Percentiles rank a stretch among this genome's conserved stretches.
These are phyloP conservation scores for Lophotis ruficrista DNA, from an alignment of 2,113 vertebrate genomes.

Conservation along the genomic window DNA sequence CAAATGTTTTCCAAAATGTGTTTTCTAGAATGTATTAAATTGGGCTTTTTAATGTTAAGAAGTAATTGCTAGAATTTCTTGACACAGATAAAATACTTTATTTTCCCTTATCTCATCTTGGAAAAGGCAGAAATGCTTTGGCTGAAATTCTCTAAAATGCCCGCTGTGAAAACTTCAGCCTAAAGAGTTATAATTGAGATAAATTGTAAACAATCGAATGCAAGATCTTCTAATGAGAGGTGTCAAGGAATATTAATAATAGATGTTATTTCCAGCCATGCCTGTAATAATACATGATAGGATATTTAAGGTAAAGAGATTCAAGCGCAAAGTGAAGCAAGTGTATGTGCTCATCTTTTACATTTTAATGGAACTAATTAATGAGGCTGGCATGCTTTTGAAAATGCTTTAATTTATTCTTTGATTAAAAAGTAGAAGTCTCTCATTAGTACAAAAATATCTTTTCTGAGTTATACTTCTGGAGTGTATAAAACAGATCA, in stretches of 20 bases:
- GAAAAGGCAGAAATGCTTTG: neutral
- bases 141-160: neutral
- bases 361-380: constrained; percentile 67
- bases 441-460: constrained; percentile 58
- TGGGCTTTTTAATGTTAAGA: neutral
- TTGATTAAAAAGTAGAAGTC: constrained; percentile 62
- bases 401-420: constrained; percentile 60
- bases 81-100: neutral
- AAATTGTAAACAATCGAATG: constrained; percentile 2
- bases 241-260: constrained; percentile 45
- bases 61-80: neutral
- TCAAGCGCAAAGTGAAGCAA: constrained; percentile 10
- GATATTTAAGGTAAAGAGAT: constrained; percentile 55
- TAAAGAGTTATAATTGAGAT: neutral
- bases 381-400: constrained; percentile 56
- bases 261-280: constrained; percentile 19
- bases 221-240: neutral
- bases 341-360: constrained; percentile 45
- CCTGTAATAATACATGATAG: constrained; percentile 20
- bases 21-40: neutral
- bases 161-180: neutral
- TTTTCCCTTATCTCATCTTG: neutral
- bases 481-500: constrained; percentile 52
- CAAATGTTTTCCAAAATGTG: neutral
- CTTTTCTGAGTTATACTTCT: constrained; percentile 56